Evolutionary conservation across 2,888 invertebrate genomes (phyloP).

Genomic region (Pristionchus japonicus): DNA sequence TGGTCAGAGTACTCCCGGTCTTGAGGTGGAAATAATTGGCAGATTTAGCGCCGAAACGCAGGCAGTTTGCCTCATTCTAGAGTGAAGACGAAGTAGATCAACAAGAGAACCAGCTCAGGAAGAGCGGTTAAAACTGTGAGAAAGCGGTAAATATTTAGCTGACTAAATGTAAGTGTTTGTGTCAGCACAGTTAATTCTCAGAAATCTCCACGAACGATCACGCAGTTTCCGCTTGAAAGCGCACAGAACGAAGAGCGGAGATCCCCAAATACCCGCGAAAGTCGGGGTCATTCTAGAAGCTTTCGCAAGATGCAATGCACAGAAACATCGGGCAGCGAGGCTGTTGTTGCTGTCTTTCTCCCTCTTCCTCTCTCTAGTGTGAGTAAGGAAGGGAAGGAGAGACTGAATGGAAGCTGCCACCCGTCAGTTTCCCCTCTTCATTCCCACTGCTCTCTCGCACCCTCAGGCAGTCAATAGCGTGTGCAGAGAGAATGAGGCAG

Average conservation of each 20-base stretch:
- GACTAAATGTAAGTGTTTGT: no score
- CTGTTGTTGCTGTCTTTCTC: slow-evolving; percentile 20
- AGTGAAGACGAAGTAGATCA: not conserved
- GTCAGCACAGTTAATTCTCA: not conserved
- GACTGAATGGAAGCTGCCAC: slow-evolving; percentile 12
- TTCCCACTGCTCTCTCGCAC: not conserved
- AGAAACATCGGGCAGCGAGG: slow-evolving; percentile 6
- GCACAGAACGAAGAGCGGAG: not conserved
- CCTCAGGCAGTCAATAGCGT: slow-evolving; percentile 8
- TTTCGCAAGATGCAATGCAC: not conserved
- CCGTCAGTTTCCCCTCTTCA: not conserved
- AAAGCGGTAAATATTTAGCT: not conserved
- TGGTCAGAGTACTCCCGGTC: not conserved
- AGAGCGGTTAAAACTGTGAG: not conserved
- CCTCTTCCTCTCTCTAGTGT: slow-evolving; percentile 12
- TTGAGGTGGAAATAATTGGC: not conserved
- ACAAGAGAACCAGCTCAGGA: not conserved
- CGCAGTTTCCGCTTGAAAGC: not conserved
- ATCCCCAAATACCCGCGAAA: not conserved
- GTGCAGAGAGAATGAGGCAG: not conserved
- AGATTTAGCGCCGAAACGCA: not conserved
- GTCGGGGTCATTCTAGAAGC: not conserved
- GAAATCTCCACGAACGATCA: not conserved
- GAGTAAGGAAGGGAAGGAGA: slow-evolving; percentile 23
- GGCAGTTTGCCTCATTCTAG: not conserved